Percentiles rank a stretch among this genome's conserved stretches.
Evolutionary conservation across 1,140 invertebrate species (phyloP).

Genomic region (Tribolium castaneum): DNA sequence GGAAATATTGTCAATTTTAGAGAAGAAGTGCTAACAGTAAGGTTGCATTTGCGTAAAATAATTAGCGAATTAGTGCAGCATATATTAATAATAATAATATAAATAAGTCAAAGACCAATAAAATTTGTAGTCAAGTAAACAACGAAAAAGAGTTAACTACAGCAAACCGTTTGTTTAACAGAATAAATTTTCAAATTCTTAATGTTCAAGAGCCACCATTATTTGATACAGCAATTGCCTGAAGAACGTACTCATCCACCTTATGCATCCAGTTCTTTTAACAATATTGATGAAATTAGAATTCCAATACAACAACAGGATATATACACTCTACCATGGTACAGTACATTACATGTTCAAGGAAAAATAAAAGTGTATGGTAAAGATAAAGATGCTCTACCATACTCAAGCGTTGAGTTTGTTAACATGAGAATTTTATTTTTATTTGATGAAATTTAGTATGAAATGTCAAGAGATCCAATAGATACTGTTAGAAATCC

Average conservation of each 20-base stretch:
- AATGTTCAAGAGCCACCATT: conserved; percentile 38
- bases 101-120: not conserved
- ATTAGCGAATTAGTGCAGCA: not conserved
- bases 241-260: no score
- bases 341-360: conserved; percentile 45
- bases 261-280: no score
- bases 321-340: no score
- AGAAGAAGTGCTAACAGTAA: conserved; percentile 45
- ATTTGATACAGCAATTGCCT: no score
- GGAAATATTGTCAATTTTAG: conserved; percentile 45
- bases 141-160: conserved; percentile 40
- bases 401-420: conserved; percentile 8
- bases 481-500: conserved; percentile 38
- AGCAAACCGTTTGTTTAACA: conserved; percentile 23
- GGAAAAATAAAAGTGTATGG: conserved; percentile 42
- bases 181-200: conserved; percentile 50
- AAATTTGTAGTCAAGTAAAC: conserved; percentile 11
- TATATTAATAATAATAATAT: conserved; percentile 21
- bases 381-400: not conserved
- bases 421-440: conserved; percentile 36
- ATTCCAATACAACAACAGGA: no score
- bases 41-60: conserved; percentile 44
- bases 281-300: no score
- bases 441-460: conserved; percentile 43
- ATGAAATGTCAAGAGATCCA: conserved; percentile 24